Evolutionary conservation across 2,888 invertebrate species (phyloP), one percentile per base, ranked within the genome.

Genomic region (Bellardia bayeri): DNA sequence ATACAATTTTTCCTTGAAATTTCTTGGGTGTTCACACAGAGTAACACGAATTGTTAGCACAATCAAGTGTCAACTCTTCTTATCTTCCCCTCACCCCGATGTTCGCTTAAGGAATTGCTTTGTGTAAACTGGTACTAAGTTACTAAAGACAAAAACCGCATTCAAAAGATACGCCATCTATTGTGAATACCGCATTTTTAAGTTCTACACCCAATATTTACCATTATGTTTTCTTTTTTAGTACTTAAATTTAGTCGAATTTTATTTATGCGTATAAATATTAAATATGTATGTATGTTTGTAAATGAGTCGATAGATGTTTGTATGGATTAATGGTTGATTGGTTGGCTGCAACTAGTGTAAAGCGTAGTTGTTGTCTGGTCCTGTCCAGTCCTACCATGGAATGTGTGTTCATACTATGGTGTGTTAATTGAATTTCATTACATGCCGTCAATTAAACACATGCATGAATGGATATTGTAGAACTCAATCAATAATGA

Each of bases 381-480:
- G 6, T 4, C 37, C 37, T 1, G 56, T 8, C 16, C 23, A 49
- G 7, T 16, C 71, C 63, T 7, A 61, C 45, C 42, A 84, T 61
- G 61, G 74, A 74, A 68, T 74, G 78, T 63, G 40, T 45, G 45
- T 68, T 74, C 75, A 75, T 64, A 87, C 89, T 85, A 85, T 85
- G 61, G 88, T 88, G 89, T 90, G 90, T 91, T 91, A 92, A 92
- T 92, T 92, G 91, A 92, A 92, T 92, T 92, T 91, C 90, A 91
- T 91, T 92, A 91, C 91, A 91, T 89, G 91, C 89, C 90, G 90
- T 92, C 92, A 92, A 91, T 92, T 92, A 92, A 92, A 91, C 89
- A 89, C 91, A 91, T 92, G 87, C 87, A 87, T 87, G 85, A 87
- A 87, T 87, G 79, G 85, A 8, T 75, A 82, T 85, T 87, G 92